Conservation (phyloP, 1,140 invertebrate species). For the Zaprionus tsacasi region DNA sequence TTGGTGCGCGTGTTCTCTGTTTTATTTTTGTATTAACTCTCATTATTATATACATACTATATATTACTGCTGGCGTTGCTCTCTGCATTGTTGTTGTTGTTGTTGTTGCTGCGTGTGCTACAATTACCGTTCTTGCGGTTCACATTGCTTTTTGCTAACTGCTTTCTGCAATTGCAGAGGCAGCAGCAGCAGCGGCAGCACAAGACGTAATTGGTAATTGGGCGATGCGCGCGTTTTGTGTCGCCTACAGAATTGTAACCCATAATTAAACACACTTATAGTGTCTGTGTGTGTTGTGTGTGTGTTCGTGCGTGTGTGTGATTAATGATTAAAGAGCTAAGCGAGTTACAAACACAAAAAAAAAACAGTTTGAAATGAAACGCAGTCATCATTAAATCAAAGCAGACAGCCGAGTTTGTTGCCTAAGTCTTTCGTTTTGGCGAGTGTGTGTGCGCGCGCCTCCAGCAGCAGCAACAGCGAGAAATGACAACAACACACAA, state of each 20-base stretch:
- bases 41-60: background rate
- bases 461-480: constrained; percentile 29
- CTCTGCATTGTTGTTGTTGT: background rate
- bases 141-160: constrained; percentile 19
- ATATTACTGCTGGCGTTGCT: background rate
- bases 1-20: constrained; percentile 36
- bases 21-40: background rate
- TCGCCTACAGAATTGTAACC: constrained; percentile 31
- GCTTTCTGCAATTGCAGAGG: constrained; percentile 50
- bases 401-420: constrained; percentile 61
- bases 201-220: constrained; percentile 55
- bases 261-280: constrained; percentile 31
- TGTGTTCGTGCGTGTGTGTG: constrained; percentile 50
- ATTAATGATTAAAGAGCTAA: constrained; percentile 66
- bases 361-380: constrained; percentile 49
- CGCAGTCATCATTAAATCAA: constrained; percentile 73
- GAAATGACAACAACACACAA: constrained; percentile 45
- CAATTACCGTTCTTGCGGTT: constrained; percentile 71
- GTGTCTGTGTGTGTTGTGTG: constrained; percentile 8
- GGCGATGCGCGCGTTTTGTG: constrained; percentile 23
- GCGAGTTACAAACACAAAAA: background rate
- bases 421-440: constrained; percentile 75
- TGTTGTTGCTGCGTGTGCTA: constrained; percentile 56
- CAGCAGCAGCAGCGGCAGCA: background rate
- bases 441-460: constrained; percentile 11